Evolutionary conservation across 2,797 vertebrate genomes (phyloP).

Genomic region (Crocodylus rhombifer): DNA sequence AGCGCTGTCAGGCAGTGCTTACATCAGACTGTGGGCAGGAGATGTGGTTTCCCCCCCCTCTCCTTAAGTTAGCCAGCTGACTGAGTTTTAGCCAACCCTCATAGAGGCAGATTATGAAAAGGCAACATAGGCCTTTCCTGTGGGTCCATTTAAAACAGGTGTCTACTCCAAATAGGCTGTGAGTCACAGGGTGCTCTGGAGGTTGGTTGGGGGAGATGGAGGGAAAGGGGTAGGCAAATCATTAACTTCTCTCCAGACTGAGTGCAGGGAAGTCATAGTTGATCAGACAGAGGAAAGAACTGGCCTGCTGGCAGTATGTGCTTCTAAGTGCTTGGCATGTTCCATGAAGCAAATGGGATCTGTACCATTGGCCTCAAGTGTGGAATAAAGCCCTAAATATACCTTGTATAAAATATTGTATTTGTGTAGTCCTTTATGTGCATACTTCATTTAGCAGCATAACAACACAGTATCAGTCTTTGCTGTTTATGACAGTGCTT

Average conservation of each 20-base stretch:
- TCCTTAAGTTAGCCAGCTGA: neutral
- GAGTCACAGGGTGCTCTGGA: slow-evolving; percentile 50
- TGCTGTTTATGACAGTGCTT: too few species aligned
- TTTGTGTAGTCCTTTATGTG: too few species aligned
- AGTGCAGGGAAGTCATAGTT: neutral
- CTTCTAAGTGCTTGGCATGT: neutral
- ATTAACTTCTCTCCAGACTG: neutral
- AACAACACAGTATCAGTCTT: too few species aligned
- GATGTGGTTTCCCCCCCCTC: neutral
- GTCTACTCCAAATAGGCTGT: slow-evolving; percentile 57
- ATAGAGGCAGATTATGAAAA: slow-evolving; percentile 41
- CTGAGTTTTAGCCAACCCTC: slow-evolving; percentile 42
- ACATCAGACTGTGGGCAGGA: neutral
- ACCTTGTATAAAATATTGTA: neutral
- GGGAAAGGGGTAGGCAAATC: neutral
- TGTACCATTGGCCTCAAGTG: neutral
- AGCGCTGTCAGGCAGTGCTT: slow-evolving; percentile 30
- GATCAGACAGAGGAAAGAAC: neutral
- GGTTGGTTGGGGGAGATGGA: neutral
- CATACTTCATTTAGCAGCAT: too few species aligned
- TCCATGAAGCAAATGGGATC: neutral
- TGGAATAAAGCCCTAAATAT: neutral
- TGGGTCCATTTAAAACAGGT: slow-evolving; percentile 63
- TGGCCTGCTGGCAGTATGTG: neutral
- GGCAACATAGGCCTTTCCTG: slow-evolving; percentile 63